Percentiles rank a stretch among this genome's conserved stretches.
Conservation (phyloP, 2,888 invertebrate species). For the Panzeria rudis region DNA sequence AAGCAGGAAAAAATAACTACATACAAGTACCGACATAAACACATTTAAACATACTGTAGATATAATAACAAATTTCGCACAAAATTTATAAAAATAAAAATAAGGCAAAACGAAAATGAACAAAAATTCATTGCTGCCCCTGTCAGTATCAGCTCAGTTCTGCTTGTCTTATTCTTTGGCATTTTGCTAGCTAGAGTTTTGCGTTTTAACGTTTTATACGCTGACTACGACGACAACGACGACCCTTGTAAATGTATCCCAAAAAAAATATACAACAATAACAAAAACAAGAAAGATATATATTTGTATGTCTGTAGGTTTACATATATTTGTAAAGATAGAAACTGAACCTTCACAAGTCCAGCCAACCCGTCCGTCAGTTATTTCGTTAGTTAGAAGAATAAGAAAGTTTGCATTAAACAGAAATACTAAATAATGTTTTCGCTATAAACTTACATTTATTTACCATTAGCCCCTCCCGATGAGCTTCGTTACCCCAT, state of each 20-base stretch:
- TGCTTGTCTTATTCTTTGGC: conserved; percentile 81
- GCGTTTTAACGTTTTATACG: conserved; percentile 76
- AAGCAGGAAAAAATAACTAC: conserved; percentile 25
- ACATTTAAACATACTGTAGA: conserved; percentile 46
- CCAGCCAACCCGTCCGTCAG: conserved; percentile 52
- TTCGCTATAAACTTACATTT: background rate
- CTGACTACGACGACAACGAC: conserved; percentile 46
- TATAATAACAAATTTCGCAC: conserved; percentile 64
- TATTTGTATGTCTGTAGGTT: conserved; percentile 25
- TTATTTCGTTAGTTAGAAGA: conserved; percentile 57
- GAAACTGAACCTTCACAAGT: conserved; percentile 64
- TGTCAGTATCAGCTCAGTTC: conserved; percentile 74
- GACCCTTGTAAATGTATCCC: conserved; percentile 70
- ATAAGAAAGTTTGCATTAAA: conserved; percentile 37
- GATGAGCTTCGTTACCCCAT: no score
- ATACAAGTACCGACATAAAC: conserved; percentile 65
- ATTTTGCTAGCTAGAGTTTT: conserved; percentile 79
- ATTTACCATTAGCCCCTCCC: no score
- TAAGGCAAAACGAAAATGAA: conserved; percentile 58
- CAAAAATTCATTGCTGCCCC: conserved; percentile 73
- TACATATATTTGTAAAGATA: conserved; percentile 50
- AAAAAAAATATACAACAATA: conserved; percentile 61
- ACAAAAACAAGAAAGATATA: conserved; percentile 23
- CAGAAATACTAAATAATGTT: conserved; percentile 11
- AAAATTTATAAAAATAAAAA: conserved; percentile 66